Base-by-base conservation (phyloP, 2,888 invertebrate species). In the Himalopsyche kuldschensis region DNA sequence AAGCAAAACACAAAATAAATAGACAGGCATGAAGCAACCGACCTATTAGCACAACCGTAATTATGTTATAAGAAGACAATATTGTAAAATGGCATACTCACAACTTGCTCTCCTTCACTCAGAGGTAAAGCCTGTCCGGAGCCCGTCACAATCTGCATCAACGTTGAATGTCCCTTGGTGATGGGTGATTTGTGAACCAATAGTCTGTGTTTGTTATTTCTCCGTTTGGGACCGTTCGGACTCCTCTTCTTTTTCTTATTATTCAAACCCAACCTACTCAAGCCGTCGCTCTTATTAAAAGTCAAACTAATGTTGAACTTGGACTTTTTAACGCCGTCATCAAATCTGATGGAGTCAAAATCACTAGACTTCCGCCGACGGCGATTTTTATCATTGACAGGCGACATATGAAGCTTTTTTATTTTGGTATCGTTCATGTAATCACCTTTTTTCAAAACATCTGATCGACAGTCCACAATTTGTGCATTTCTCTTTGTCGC, bases 41-140 rank as follows among this genome's bases (percentile, higher is more conserved):
- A 32, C 11, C 47, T 47, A n/a, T n/a, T 79, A 47, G 8, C 31
- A n/a, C 27, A 6, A 2, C 3, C 55, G 24, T 2, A 32, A 1
- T 32, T 4, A 32, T 20, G 2, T 69, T 69, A 69, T 10, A 11
- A 69, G 5, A 69, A 27, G 11, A 20, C 69, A 20, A 20, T 24
- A 3, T 27, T n/a, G 69, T 3, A 17, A 69, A 27, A 69, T 20
- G 27, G 46, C 17, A 76, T 75, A 88, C 90, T 90, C 88, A 93
- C 93, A 87, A 93, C 91, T 92, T 93, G 91, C 88, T 94, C 94
- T 8, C 93, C 93, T 88, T 93, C 92, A 81, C 92, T 92, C 17
- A 93, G 89, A 1, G 92, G 92, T 78, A 93, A 89, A n/a, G 92
- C 90, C 82, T 91, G 90, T 30, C 93, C 93, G 20, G 91, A 92